These are phyloP conservation scores for Aphidius colemani DNA, from an alignment of 2,888 invertebrate species.

Conservation along the genomic window DNA sequence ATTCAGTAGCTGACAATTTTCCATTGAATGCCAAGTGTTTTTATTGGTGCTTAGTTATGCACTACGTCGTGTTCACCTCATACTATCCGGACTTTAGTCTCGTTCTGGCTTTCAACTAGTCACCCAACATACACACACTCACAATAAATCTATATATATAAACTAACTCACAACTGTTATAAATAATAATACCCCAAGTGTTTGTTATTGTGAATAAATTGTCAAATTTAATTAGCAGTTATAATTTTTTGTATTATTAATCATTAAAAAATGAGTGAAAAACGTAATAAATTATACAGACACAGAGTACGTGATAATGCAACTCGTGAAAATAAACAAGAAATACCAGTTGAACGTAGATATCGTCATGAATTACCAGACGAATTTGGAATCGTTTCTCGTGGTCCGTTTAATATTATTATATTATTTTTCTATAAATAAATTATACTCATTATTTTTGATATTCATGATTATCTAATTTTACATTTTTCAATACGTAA, in stretches of 20 bases:
- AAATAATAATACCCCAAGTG: background rate
- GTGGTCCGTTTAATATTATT: slow-evolving; percentile 31
- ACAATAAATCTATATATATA: too few relatives aligned
- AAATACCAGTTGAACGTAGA: slow-evolving; percentile 33
- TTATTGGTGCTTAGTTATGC: slow-evolving; percentile 6
- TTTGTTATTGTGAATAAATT: slow-evolving; percentile 12
- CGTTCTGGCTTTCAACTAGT: background rate
- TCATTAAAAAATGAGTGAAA: slow-evolving; percentile 44
- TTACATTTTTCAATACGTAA: background rate
- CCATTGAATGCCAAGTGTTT: background rate
- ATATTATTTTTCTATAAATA: background rate
- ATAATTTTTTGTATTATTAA: background rate
- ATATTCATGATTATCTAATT: background rate
- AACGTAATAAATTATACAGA: slow-evolving; percentile 33
- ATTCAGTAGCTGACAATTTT: background rate
- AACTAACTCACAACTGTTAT: background rate
- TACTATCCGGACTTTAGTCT: slow-evolving; percentile 1
- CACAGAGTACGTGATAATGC: slow-evolving; percentile 39
- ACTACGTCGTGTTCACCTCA: too few relatives aligned
- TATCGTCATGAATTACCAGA: slow-evolving; percentile 42
- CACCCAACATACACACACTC: background rate
- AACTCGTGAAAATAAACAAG: slow-evolving; percentile 28
- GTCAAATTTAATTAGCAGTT: slow-evolving; percentile 4
- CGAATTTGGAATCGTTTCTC: slow-evolving; percentile 40
- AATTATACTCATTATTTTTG: slow-evolving; percentile 13